A percentile compares a stretch with the other conserved stretches of the same genome.
Conservation (phyloP, 2,888 invertebrate genomes). For the Proisotoma minuta region DNA sequence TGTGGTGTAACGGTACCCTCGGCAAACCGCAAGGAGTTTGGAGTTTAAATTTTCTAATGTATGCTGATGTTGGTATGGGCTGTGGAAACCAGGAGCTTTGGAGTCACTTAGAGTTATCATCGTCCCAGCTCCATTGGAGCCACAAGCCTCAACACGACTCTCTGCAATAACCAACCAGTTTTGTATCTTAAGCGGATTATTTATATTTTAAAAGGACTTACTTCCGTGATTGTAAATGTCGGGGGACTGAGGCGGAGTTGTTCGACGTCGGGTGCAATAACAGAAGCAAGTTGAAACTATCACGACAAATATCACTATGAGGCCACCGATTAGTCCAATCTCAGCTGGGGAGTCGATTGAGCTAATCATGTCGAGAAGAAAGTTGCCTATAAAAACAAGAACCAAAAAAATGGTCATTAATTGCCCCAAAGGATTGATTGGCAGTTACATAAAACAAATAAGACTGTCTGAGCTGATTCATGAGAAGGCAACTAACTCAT, state of each 20-base stretch:
- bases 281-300: conserved; percentile 45
- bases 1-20: conserved; percentile 44
- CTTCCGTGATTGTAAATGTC: conserved; percentile 47
- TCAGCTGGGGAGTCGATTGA: conserved; percentile 40
- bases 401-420: not conserved
- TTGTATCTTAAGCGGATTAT: not conserved
- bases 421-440: too few relatives aligned
- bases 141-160: conserved; percentile 43
- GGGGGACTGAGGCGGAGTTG: conserved; percentile 36
- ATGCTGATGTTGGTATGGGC: conserved; percentile 41
- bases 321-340: conserved; percentile 41
- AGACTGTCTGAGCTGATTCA: too few relatives aligned
- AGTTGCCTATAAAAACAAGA: conserved; percentile 36
- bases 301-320: conserved; percentile 47
- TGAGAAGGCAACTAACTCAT: too few relatives aligned
- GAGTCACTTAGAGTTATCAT: conserved; percentile 45
- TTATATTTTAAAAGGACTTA: conserved; percentile 23
- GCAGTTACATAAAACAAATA: not conserved
- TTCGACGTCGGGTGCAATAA: conserved; percentile 38
- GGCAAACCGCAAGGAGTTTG: conserved; percentile 48
- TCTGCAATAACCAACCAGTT: conserved; percentile 21
- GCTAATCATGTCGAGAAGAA: conserved; percentile 41
- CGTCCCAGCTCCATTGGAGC: conserved; percentile 46
- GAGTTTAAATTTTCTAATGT: conserved; percentile 47
- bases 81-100: conserved; percentile 44